Conservation (phyloP, 2,888 invertebrate genomes). For the Drosophila borborema region DNA sequence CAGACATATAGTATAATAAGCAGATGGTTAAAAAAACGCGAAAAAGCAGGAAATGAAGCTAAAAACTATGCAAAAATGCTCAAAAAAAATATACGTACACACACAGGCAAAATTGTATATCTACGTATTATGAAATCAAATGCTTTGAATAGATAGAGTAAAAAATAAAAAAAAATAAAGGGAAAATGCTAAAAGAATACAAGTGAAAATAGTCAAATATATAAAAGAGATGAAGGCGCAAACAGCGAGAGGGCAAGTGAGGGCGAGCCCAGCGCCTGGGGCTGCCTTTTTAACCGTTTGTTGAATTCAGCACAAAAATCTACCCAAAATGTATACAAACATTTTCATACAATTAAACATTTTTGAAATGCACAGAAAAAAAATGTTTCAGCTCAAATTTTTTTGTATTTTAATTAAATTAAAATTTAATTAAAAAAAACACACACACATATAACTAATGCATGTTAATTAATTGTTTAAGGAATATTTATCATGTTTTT, state of each 20-base stretch:
- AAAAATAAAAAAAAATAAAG: conserved; percentile 9
- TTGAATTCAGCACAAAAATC: conserved; percentile 40
- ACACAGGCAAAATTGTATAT: conserved; percentile 22
- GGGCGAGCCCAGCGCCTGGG: conserved; percentile 19
- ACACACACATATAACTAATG: too few species aligned
- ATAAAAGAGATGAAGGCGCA: not conserved
- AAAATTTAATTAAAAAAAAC: too few species aligned
- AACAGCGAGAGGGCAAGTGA: not conserved
- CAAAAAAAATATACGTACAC: not conserved
- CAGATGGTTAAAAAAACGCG: conserved; percentile 47
- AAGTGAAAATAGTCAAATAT: conserved; percentile 7
- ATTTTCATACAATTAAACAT: conserved; percentile 35
- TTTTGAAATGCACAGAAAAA: conserved; percentile 33
- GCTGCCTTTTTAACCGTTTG: conserved; percentile 53
- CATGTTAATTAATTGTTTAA: too few species aligned
- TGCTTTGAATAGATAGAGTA: conserved; percentile 51
- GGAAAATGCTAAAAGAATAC: conserved; percentile 27
- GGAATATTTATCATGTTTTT: too few species aligned
- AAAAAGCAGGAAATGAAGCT: conserved; percentile 68
- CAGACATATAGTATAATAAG: conserved; percentile 47
- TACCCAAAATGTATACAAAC: conserved; percentile 15
- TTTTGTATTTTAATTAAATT: not conserved
- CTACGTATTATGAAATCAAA: conserved; percentile 45
- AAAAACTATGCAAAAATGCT: conserved; percentile 58
- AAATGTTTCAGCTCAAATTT: conserved; percentile 11